Evolutionary conservation across 2,113 vertebrate genomes (phyloP).

Genomic region (Hemibagrus wyckioides): DNA sequence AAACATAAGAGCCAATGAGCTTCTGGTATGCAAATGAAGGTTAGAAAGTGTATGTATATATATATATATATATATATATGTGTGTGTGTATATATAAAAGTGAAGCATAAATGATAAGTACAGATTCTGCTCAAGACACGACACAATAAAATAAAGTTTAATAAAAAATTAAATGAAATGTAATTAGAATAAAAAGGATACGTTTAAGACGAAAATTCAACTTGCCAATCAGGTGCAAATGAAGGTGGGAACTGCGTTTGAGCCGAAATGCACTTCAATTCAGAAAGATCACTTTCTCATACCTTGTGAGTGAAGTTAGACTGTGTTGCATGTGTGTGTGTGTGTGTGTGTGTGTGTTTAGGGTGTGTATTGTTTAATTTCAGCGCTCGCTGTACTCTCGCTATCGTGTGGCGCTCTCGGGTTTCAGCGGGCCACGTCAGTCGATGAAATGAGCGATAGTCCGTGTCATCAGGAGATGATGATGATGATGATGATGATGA

Average conservation of each 20-base stretch:
- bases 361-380: slow-evolving; percentile 2
- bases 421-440: slow-evolving; percentile 11
- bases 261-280: background rate
- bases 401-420: slow-evolving; percentile 12
- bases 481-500: no score
- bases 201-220: no score
- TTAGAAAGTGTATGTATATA: background rate
- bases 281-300: background rate
- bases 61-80: no score
- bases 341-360: background rate
- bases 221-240: no score
- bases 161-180: no score
- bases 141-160: no score
- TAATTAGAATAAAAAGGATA: no score
- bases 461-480: slow-evolving; percentile 49
- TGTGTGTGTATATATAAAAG: no score
- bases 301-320: background rate
- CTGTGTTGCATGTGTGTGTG: background rate
- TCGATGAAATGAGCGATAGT: slow-evolving; percentile 51
- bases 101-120: no score
- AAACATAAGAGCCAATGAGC: background rate
- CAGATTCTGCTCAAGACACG: no score
- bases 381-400: background rate
- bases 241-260: no score
- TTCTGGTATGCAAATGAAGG: background rate